These are phyloP conservation scores for Latrodectus hesperus DNA, from an alignment of 2,888 invertebrate genomes.

Conservation along the genomic window DNA sequence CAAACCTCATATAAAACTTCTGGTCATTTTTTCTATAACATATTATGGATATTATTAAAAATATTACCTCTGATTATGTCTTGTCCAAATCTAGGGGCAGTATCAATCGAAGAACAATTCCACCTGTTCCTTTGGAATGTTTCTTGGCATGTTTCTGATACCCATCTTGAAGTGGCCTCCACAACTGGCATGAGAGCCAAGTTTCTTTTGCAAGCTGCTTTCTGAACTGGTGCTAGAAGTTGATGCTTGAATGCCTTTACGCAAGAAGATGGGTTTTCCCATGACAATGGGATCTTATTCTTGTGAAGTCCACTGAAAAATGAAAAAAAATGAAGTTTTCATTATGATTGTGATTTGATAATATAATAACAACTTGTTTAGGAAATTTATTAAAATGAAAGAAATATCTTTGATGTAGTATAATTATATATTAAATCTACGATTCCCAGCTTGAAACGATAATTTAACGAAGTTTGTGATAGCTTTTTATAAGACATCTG, in stretches of 20 bases:
- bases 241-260: conserved; percentile 71
- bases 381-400: too few species aligned
- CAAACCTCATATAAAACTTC: too few species aligned
- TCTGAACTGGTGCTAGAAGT: conserved; percentile 70
- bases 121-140: conserved; percentile 77
- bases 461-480: too few species aligned
- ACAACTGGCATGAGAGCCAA: conserved; percentile 76
- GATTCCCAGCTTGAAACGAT: too few species aligned
- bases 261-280: conserved; percentile 71
- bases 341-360: too few species aligned
- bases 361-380: too few species aligned
- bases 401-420: too few species aligned
- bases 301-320: conserved; percentile 34
- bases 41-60: not conserved
- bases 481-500: too few species aligned
- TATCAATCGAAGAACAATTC: conserved; percentile 74
- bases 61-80: conserved; percentile 84
- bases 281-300: conserved; percentile 17
- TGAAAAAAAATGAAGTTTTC: too few species aligned
- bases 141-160: conserved; percentile 77
- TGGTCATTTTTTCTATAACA: too few species aligned
- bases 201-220: conserved; percentile 74
- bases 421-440: too few species aligned
- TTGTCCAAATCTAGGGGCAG: conserved; percentile 83
- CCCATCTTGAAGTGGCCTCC: conserved; percentile 75